Evolutionary conservation across 1,140 invertebrate species (phyloP).

Genomic region (Penaeus japonicus): DNA sequence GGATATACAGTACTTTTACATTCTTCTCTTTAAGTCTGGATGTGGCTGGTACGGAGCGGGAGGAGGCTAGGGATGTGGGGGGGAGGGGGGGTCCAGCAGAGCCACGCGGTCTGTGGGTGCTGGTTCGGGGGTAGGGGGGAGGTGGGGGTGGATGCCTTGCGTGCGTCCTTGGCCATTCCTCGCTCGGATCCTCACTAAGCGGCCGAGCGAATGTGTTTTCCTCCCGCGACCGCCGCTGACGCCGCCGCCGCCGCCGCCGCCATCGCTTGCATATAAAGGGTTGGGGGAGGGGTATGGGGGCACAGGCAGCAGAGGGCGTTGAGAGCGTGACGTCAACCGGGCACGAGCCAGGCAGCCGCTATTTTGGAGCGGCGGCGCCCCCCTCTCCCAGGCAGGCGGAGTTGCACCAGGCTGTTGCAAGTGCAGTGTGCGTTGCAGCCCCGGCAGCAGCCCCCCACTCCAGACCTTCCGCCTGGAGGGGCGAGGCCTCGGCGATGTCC

Average conservation of each 20-base stretch:
- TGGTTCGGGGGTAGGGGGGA: too few species aligned
- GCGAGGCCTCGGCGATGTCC: not conserved
- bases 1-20: too few species aligned
- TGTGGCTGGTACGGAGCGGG: too few species aligned
- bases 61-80: too few species aligned
- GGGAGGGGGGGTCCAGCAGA: too few species aligned
- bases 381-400: not conserved
- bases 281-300: constrained; percentile 4
- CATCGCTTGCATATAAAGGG: not conserved
- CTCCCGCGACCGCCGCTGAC: not conserved
- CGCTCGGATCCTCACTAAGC: too few species aligned
- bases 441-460: not conserved
- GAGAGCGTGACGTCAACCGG: constrained; percentile 30
- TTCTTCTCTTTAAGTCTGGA: too few species aligned
- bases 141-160: too few species aligned
- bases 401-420: constrained; percentile 24
- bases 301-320: constrained; percentile 2
- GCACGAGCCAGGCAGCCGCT: constrained; percentile 35
- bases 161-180: too few species aligned
- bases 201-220: too few species aligned
- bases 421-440: constrained; percentile 4
- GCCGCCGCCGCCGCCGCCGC: not conserved
- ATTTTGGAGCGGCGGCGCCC: constrained; percentile 29
- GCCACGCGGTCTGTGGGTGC: too few species aligned
- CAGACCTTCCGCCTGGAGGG: not conserved